A percentile compares a stretch with the other conserved stretches of the same genome.
phyloP scores from a whole-genome alignment of 2,113 vertebrate species.

The Procavia capensis region DNA sequence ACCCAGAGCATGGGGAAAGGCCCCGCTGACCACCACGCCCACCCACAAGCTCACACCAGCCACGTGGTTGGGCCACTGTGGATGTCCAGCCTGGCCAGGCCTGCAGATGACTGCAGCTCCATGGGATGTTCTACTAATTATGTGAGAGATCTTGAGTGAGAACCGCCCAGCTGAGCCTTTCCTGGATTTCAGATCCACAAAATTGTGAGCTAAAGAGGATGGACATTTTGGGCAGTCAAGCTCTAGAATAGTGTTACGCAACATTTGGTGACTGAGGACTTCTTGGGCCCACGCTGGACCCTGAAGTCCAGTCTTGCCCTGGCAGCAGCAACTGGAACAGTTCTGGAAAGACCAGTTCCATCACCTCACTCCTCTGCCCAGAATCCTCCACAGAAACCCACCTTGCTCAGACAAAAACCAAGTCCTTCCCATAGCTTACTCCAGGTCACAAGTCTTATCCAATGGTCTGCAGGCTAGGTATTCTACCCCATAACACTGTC shows the following conservation, averaged over 20 bases:
- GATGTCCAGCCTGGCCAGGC: accelerated
- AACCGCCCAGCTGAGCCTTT: too few relatives aligned
- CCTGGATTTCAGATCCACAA: too few relatives aligned
- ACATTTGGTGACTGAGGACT: not conserved
- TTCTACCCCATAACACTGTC: too few relatives aligned
- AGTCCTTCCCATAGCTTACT: not conserved
- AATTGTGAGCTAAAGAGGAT: accelerated
- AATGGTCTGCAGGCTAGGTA: too few relatives aligned
- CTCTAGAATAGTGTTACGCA: accelerated
- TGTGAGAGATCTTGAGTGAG: too few relatives aligned
- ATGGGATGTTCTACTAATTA: too few relatives aligned
- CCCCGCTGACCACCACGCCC: too few relatives aligned
- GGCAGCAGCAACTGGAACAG: accelerated
- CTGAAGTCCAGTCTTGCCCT: not conserved
- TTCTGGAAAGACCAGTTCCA: not conserved
- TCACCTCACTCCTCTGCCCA: too few relatives aligned
- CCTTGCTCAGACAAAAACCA: too few relatives aligned
- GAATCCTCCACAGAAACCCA: too few relatives aligned
- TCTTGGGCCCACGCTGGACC: not conserved
- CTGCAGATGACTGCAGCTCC: not conserved
- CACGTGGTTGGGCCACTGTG: accelerated
- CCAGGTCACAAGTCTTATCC: not conserved
- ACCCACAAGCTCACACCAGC: not conserved
- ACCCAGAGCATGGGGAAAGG: not conserved
- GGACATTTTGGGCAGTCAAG: too few relatives aligned